A percentile compares a stretch with the other conserved stretches of the same genome.
phyloP scores from a whole-genome alignment of 1,140 invertebrate genomes.

The Drosophila triauraria region DNA sequence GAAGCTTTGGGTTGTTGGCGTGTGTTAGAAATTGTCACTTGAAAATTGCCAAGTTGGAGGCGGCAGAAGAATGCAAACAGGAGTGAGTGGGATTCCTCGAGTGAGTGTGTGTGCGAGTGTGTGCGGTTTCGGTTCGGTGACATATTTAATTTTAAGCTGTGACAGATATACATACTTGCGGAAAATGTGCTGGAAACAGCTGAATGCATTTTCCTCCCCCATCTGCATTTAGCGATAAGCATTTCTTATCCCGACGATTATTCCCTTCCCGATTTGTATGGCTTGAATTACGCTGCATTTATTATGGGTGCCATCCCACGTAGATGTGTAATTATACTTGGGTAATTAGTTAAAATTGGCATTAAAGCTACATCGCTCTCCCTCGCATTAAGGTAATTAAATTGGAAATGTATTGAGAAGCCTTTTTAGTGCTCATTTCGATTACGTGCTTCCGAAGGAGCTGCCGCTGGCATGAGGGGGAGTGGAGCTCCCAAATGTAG shows the following conservation, averaged over 20 bases:
- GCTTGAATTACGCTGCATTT: background rate
- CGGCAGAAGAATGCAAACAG: conserved; percentile 28
- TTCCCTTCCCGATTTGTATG: conserved; percentile 23
- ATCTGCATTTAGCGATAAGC: background rate
- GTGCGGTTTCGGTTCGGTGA: conserved; percentile 15
- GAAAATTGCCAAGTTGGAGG: conserved; percentile 64
- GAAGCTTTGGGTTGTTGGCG: conserved; percentile 45
- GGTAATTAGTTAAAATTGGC: conserved; percentile 72
- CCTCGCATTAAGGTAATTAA: conserved; percentile 66
- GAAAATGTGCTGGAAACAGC: conserved; percentile 25
- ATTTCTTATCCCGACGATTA: background rate
- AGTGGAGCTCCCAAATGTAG: conserved; percentile 38
- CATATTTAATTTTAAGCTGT: conserved; percentile 52
- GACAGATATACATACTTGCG: conserved; percentile 39
- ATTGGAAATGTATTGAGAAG: conserved; percentile 49
- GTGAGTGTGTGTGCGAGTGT: background rate
- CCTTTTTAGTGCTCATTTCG: conserved; percentile 58
- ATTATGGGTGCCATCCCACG: conserved; percentile 8
- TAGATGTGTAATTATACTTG: conserved; percentile 57
- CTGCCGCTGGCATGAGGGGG: background rate
- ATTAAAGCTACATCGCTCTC: conserved; percentile 30
- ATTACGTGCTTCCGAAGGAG: conserved; percentile 55
- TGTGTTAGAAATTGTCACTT: conserved; percentile 74
- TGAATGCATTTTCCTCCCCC: conserved; percentile 5
- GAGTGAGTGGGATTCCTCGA: background rate